Conservation (phyloP, 2,797 vertebrate genomes). For the Oophaga sylvatica region DNA sequence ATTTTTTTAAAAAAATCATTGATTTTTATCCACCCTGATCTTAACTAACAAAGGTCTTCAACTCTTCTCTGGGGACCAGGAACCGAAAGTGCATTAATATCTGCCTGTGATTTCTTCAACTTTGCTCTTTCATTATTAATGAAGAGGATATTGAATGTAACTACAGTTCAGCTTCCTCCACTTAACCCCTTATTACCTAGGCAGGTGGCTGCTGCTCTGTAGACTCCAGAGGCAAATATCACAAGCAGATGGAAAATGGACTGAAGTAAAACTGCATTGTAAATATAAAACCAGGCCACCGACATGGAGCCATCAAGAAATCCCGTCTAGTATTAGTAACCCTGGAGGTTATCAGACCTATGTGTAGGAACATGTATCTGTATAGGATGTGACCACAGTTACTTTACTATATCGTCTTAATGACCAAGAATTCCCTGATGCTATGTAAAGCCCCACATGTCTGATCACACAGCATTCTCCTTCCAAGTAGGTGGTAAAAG, state of each 20-base stretch:
- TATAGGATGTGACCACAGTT: neutral
- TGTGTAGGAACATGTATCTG: neutral
- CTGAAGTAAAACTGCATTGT: neutral
- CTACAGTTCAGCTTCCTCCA: conserved; percentile 3
- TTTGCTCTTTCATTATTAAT: conserved; percentile 47
- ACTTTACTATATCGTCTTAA: neutral
- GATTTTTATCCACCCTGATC: too few species aligned
- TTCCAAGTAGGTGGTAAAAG: neutral
- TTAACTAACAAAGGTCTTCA: conserved; percentile 23
- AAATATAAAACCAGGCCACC: neutral
- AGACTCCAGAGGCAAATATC: neutral
- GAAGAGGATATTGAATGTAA: conserved; percentile 23
- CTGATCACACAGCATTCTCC: neutral
- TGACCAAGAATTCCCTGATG: neutral
- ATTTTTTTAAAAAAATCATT: too few species aligned
- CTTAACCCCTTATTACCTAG: conserved; percentile 12
- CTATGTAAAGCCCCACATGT: neutral
- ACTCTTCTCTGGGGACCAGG: neutral
- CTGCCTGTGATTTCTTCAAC: neutral
- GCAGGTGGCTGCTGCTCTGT: neutral
- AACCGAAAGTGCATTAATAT: conserved; percentile 7
- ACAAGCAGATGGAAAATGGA: neutral
- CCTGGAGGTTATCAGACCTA: neutral
- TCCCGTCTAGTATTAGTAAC: neutral
- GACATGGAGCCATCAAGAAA: neutral